phyloP scores from a whole-genome alignment of 2,888 invertebrate species.

The Epicampocera succincta region DNA sequence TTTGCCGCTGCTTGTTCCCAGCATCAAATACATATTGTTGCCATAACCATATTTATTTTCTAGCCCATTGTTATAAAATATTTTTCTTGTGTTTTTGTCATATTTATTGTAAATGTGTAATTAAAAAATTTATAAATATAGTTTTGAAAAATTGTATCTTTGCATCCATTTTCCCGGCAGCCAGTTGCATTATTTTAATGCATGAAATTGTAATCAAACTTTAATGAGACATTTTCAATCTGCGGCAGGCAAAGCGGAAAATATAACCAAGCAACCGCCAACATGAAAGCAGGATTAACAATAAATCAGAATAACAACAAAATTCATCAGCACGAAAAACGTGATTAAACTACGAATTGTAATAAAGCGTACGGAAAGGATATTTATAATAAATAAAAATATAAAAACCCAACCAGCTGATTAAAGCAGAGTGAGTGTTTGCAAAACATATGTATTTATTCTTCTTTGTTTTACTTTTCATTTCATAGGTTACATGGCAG shows the following conservation, averaged over 20 bases:
- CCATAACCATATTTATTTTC: too few species aligned
- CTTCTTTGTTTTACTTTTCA: too few species aligned
- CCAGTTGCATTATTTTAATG: not conserved
- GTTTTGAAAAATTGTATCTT: not conserved
- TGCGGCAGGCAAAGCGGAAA: conserved; percentile 14
- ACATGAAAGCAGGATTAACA: conserved; percentile 20
- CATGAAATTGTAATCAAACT: conserved; percentile 39
- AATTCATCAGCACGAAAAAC: conserved; percentile 24
- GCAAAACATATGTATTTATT: too few species aligned
- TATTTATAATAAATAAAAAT: not conserved
- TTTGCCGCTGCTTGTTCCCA: too few species aligned
- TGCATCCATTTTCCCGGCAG: not conserved
- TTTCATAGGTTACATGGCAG: not conserved
- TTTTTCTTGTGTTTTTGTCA: too few species aligned
- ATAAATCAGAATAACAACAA: conserved; percentile 37
- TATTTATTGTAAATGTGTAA: too few species aligned
- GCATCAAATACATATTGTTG: too few species aligned
- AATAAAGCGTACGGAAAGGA: conserved; percentile 3
- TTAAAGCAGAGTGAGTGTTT: not conserved
- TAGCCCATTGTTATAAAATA: too few species aligned
- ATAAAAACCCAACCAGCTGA: conserved; percentile 1
- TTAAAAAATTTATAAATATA: too few species aligned
- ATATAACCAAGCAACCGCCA: not conserved
- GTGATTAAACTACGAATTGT: conserved; percentile 46
- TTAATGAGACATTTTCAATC: conserved; percentile 52